These are phyloP conservation scores for Aphidius ervi DNA, from an alignment of 1,140 invertebrate genomes.

Conservation along the genomic window DNA sequence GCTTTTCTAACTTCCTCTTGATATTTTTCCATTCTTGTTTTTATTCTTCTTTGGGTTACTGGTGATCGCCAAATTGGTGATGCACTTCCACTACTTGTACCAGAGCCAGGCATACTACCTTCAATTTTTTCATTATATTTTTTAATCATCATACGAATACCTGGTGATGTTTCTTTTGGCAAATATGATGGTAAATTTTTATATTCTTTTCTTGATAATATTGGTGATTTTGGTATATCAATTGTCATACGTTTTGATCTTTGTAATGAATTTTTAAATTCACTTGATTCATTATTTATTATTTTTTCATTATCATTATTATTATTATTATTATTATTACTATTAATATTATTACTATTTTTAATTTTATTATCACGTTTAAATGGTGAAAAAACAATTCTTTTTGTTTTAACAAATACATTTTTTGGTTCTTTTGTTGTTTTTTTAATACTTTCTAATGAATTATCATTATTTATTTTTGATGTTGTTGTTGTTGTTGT, in stretches of 20 bases:
- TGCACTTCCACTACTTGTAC: conserved; percentile 54
- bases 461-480: conserved; percentile 17
- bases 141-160: conserved; percentile 64
- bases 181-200: conserved; percentile 20
- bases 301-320: too few species aligned
- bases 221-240: conserved; percentile 55
- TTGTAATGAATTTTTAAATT: neutral
- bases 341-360: too few species aligned
- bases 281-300: too few species aligned
- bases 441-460: conserved; percentile 25
- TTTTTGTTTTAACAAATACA: conserved; percentile 71
- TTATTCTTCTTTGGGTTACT: conserved; percentile 54
- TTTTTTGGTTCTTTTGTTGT: conserved; percentile 32
- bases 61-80: conserved; percentile 61
- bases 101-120: conserved; percentile 29
- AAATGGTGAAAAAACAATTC: conserved; percentile 71
- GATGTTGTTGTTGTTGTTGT: neutral
- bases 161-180: conserved; percentile 62
- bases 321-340: too few species aligned
- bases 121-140: conserved; percentile 61
- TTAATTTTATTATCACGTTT: conserved; percentile 44
- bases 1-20: conserved; percentile 49
- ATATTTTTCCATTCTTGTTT: conserved; percentile 56
- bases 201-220: conserved; percentile 51
- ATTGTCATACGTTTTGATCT: neutral